Evolutionary conservation across 2,888 invertebrate genomes (phyloP).

Genomic region (Megastigmus dorsalis): DNA sequence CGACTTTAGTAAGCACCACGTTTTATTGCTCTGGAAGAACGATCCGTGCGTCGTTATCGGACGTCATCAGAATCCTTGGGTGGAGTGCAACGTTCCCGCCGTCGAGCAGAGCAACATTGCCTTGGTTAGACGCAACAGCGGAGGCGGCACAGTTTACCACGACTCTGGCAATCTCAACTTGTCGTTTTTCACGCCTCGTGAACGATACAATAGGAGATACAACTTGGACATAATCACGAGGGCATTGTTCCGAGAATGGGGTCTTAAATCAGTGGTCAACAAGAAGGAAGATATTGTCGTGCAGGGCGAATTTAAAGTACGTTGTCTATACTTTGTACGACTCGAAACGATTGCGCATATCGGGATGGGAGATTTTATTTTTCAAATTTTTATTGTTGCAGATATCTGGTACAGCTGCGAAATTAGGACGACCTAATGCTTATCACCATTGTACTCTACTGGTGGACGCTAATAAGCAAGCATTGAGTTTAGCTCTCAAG

Average conservation of each 20-base stretch:
- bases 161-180: conserved; percentile 95
- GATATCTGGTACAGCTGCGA: conserved; percentile 97
- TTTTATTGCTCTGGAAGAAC: conserved; percentile 94
- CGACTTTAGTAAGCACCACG: conserved; percentile 87
- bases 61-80: conserved; percentile 97
- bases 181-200: conserved; percentile 91
- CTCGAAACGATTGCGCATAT: too few relatives aligned
- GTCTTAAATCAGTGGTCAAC: conserved; percentile 84
- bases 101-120: conserved; percentile 81
- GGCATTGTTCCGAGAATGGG: conserved; percentile 88
- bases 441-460: conserved; percentile 98
- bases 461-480: conserved; percentile 87
- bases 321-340: too few relatives aligned
- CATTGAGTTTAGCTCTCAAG: conserved; percentile 83
- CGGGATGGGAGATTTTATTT: too few relatives aligned
- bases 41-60: conserved; percentile 96
- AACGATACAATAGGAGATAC: conserved; percentile 88
- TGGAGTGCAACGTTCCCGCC: conserved; percentile 87
- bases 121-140: conserved; percentile 93
- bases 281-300: conserved; percentile 91
- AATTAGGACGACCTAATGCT: conserved; percentile 89
- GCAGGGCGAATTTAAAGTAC: conserved; percentile 85
- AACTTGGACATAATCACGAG: conserved; percentile 92
- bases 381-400: conserved; percentile 70
- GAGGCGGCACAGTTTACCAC: conserved; percentile 97